Base-by-base conservation (phyloP, 2,113 vertebrate genomes). In the Zapornia atra region DNA sequence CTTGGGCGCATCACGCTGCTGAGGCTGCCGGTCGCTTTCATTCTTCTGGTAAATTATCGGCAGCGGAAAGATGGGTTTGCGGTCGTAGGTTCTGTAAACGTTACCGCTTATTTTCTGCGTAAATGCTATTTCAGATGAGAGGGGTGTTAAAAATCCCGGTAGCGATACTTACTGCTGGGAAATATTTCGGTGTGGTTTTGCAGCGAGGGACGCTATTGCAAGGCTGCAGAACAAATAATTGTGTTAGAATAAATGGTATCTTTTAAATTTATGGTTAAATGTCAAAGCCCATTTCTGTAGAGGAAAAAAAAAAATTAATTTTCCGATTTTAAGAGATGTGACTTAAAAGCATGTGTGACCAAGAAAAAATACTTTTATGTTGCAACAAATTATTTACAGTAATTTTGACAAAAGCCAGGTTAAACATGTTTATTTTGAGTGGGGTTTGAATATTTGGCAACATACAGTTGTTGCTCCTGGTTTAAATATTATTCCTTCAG, bases 381-480 rank as follows among this genome's bases (percentile, higher is more conserved):
- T 48, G 63, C 29, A 57, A n/a, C 15, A 22, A 15, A 4, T 5
- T 7, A 5, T 26, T n/a, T 60, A 4, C 9, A n/a, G 28, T 16
- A 8, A 11, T 61, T 46, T 22, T 56, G 40, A 22, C 1, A 50
- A 73, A 73, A 70, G 5, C 3, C 12, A 1, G 38, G 14, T 50
- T 60, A 69, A 60, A 26, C 0, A 1, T 2, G 0, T 48, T 42
- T 36, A 6, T 69, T 82, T 56, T 20, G 40, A 42, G 25, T 20
- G 15, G 25, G 3, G 7, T 10, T 21, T 42, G 64, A 25, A 5
- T 33, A 15, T 78, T 51, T 82, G 70, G 13, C 6, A 11, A 8
- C 4, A 0, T 25, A 2, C 2, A 76, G 2, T 12, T 79, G 17
- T 46, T 82, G 15, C 4, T 82, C 4, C 0, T 8, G 25, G 15